phyloP scores from a whole-genome alignment of 2,113 vertebrate genomes.

The Gallinago jamesoni region DNA sequence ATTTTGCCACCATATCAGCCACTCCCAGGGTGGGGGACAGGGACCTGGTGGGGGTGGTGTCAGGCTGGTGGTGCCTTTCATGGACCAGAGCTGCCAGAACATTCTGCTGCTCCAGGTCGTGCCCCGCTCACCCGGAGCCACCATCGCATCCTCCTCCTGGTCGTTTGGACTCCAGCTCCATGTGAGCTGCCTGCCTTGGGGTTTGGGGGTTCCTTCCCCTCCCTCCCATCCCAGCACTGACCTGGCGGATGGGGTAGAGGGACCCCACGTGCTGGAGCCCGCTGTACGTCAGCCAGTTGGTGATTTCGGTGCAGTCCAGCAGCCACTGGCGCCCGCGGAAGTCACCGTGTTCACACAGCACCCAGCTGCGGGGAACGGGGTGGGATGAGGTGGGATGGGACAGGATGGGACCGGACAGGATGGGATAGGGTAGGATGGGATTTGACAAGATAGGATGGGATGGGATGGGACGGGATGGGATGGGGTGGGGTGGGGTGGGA shows the following conservation, averaged over 20 bases:
- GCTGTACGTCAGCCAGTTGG: constrained; percentile 93
- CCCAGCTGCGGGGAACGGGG: constrained; percentile 83
- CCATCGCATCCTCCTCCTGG: rapidly evolving
- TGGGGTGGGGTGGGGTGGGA: too few relatives aligned
- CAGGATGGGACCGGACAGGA: too few relatives aligned
- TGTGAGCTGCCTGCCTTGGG: rapidly evolving
- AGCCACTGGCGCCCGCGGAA: constrained; percentile 95
- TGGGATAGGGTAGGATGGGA: not conserved
- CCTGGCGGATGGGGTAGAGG: constrained; percentile 90
- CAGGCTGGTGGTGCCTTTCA: not conserved
- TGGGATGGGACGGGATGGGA: not conserved
- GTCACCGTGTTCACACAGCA: constrained; percentile 90
- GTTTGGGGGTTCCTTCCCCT: not conserved
- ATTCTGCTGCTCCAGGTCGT: not conserved
- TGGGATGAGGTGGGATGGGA: too few relatives aligned
- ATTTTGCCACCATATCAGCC: not conserved
- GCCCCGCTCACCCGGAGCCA: rapidly evolving
- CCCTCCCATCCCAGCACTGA: not conserved
- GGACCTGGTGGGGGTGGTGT: not conserved
- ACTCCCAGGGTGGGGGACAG: not conserved
- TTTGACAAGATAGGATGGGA: not conserved
- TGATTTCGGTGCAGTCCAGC: constrained; percentile 85
- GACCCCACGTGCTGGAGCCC: constrained; percentile 86
- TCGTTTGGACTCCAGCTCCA: rapidly evolving
- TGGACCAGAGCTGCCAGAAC: not conserved